These are phyloP conservation scores for Meloidogyne floridensis DNA, from an alignment of 1,140 invertebrate genomes.

Conservation along the genomic window DNA sequence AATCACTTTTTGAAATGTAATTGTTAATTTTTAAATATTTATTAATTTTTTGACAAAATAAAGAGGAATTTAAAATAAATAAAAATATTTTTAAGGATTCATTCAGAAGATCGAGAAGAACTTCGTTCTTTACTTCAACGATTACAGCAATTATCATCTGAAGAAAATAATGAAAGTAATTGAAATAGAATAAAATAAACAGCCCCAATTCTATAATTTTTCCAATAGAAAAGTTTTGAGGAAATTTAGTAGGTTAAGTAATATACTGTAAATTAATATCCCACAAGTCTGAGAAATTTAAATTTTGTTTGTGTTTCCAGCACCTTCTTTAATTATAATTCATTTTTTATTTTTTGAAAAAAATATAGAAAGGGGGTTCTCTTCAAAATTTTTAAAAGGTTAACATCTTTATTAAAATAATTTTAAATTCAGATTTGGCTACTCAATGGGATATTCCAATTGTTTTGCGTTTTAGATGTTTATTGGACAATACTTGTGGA, in stretches of 20 bases:
- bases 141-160: not conserved
- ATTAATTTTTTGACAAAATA: slow-evolving; percentile 6
- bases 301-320: too few relatives aligned
- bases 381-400: too few relatives aligned
- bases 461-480: slow-evolving; percentile 87
- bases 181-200: too few relatives aligned
- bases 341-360: too few relatives aligned
- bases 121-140: slow-evolving; percentile 67
- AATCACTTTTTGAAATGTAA: slow-evolving; percentile 92
- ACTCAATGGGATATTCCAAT: slow-evolving; percentile 17
- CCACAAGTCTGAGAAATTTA: too few relatives aligned
- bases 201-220: too few relatives aligned
- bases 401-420: not conserved
- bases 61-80: not conserved
- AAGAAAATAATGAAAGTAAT: not conserved
- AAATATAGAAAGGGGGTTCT: too few relatives aligned
- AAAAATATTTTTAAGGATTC: slow-evolving; percentile 71
- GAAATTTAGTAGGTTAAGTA: too few relatives aligned
- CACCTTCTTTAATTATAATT: too few relatives aligned
- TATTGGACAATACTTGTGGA: slow-evolving; percentile 97
- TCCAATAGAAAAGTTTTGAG: too few relatives aligned
- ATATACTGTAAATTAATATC: too few relatives aligned
- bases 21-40: slow-evolving; percentile 70
- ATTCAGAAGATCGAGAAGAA: slow-evolving; percentile 96
- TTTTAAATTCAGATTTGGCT: slow-evolving; percentile 16